Conservation (phyloP, 64 coral and sea anemone species). For the Dendronephthya gigantea region DNA sequence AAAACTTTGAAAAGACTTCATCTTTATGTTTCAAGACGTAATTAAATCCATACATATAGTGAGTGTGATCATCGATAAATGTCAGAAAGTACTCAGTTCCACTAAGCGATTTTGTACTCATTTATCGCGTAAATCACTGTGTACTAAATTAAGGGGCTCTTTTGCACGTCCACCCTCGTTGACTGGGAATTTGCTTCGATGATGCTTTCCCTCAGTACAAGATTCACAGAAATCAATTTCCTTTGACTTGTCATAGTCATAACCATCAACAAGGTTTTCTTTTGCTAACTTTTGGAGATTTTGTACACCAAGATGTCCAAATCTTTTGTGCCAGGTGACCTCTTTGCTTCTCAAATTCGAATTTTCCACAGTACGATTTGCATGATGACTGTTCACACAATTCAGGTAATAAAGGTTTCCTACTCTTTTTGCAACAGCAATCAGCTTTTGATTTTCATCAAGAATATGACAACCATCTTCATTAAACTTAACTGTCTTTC, state of each 20-base stretch:
- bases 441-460: too few relatives aligned
- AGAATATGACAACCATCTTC: too few relatives aligned
- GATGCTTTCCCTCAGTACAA: not conserved
- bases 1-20: not conserved
- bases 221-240: conserved; percentile 15
- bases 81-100: conserved; percentile 1
- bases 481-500: too few relatives aligned
- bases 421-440: too few relatives aligned
- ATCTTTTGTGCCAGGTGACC: conserved; percentile 28
- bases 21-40: not conserved
- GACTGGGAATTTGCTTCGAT: not conserved
- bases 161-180: not conserved
- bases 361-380: too few relatives aligned
- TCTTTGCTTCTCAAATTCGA: too few relatives aligned
- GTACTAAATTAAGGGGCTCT: not conserved
- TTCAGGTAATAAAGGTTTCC: too few relatives aligned
- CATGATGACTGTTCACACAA: too few relatives aligned
- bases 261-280: conserved; percentile 16
- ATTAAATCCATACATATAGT: conserved; percentile 15
- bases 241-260: too few relatives aligned
- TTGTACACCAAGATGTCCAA: conserved; percentile 39
- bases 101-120: not conserved
- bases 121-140: not conserved
- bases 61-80: not conserved
- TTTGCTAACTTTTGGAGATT: conserved; percentile 37